Evolutionary conservation across 2,113 vertebrate species (phyloP), one percentile per base, ranked within the genome.

Genomic region (Platycercus adscitus): DNA sequence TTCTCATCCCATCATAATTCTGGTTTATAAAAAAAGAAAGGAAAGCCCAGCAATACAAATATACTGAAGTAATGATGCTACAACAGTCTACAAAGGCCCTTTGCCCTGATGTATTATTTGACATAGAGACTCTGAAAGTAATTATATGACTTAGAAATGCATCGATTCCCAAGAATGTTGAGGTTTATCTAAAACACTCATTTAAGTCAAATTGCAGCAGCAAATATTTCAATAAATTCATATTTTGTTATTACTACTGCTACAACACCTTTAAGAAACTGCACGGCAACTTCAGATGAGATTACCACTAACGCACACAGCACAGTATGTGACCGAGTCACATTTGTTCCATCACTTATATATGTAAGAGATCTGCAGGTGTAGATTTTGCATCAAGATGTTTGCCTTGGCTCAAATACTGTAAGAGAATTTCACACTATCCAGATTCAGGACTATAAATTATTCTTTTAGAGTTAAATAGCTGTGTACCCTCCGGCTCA

Each of bases 401-500:
- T 91, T 78, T 94, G 55, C 31, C 49, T 81, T 82, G 46, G 52
- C 65, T 93, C 50, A n/a, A 68, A 71, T 64, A 71, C 55, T 44
- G 7, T 14, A 61, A 63, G 44, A 82, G 26, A 82, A 77, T 41
- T 75, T 73, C 64, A 83, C 29, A 14, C 20, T 31, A 58, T 17
- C 43, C 46, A 86, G 33, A 60, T 69, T 71, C 72, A 86, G 44
- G 21, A 78, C 28, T 33, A 72, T 65, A 69, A 93, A 81, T 81
- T 78, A 71, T 79, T 84, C 68, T 91, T 90, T 79, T 26, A 86
- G 44, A 96, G 84, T 76, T 71, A 76, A 88, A 79, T 14, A n/a
- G 41, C 31, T 14, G 0, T 6, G 41, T 47, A 85, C 12, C 18
- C 43, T 85, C 41, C 35, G 13, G 39, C 64, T 61, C 53, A 70